Conservation (phyloP, 2,113 vertebrate genomes). For the Phyllostomus discolor region DNA sequence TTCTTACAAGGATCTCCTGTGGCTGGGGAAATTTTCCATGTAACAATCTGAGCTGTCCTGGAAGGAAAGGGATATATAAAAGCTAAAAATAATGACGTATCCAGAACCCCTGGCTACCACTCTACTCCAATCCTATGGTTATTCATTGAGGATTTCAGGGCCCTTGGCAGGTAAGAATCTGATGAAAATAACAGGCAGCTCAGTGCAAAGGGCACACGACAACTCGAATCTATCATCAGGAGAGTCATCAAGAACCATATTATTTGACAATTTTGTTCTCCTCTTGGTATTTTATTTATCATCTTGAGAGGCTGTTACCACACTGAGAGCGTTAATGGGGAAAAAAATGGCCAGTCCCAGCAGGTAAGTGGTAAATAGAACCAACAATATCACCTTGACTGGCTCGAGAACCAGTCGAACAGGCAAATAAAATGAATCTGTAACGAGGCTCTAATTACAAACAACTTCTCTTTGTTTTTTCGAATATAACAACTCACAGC, state of each 20-base stretch:
- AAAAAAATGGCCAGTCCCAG: background rate
- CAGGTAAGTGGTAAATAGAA: background rate
- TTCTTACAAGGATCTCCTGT: background rate
- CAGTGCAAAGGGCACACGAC: background rate
- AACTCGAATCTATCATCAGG: background rate
- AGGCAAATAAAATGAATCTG: background rate
- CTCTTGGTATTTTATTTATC: background rate
- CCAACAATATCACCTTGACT: background rate
- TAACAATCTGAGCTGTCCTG: background rate
- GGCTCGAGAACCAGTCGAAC: background rate
- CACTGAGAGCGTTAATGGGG: background rate
- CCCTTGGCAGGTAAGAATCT: background rate
- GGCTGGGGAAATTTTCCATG: background rate
- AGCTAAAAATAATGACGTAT: background rate
- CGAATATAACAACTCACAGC: background rate
- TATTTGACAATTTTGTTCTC: background rate
- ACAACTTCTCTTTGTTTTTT: background rate
- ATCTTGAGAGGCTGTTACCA: background rate
- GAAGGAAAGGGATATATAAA: background rate
- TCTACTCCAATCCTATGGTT: background rate
- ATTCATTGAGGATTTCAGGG: background rate
- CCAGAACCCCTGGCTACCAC: background rate
- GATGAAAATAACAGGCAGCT: background rate
- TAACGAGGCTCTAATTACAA: background rate
- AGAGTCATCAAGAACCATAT: background rate